Percentiles rank a stretch among this genome's conserved stretches.
phyloP scores from a whole-genome alignment of 2,888 invertebrate genomes.

The Baronia brevicornis region DNA sequence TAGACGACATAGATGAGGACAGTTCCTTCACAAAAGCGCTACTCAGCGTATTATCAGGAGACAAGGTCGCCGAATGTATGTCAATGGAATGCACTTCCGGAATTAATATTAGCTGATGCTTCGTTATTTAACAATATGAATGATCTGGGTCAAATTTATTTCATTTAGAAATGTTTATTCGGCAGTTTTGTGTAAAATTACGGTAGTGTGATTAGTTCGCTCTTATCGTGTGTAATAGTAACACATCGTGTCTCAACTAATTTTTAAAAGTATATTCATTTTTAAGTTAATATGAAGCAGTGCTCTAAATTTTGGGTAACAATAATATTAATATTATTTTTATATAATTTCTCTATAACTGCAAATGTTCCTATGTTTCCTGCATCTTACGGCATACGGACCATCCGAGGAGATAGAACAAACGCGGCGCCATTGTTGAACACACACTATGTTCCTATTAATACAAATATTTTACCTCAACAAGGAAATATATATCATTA shows the following conservation, averaged over 20 bases:
- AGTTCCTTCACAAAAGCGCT: constrained; percentile 52
- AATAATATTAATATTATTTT: constrained; percentile 4
- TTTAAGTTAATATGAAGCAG: constrained; percentile 1
- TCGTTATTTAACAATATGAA: constrained; percentile 38
- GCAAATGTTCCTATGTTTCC: constrained; percentile 10
- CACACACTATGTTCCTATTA: constrained; percentile 8
- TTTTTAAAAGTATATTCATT: too few species aligned
- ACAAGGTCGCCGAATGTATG: constrained; percentile 67
- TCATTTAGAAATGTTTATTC: constrained; percentile 7
- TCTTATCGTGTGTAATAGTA: constrained; percentile 9
- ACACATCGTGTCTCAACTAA: too few species aligned
- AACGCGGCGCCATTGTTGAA: not conserved
- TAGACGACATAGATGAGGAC: constrained; percentile 59
- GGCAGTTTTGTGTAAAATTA: too few species aligned
- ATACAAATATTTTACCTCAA: too few species aligned
- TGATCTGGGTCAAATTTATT: constrained; percentile 37
- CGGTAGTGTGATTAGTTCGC: too few species aligned
- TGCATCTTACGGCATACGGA: constrained; percentile 10
- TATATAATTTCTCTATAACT: constrained; percentile 1
- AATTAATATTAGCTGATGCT: constrained; percentile 62
- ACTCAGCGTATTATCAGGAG: constrained; percentile 56
- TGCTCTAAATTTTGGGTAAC: not conserved
- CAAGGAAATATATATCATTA: too few species aligned
- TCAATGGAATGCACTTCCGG: constrained; percentile 64
- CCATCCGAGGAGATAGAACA: too few species aligned